Evolutionary conservation across 2,113 vertebrate genomes (phyloP), one percentile per base, ranked within the genome.

Genomic region (Ceuthmochares aereus): DNA sequence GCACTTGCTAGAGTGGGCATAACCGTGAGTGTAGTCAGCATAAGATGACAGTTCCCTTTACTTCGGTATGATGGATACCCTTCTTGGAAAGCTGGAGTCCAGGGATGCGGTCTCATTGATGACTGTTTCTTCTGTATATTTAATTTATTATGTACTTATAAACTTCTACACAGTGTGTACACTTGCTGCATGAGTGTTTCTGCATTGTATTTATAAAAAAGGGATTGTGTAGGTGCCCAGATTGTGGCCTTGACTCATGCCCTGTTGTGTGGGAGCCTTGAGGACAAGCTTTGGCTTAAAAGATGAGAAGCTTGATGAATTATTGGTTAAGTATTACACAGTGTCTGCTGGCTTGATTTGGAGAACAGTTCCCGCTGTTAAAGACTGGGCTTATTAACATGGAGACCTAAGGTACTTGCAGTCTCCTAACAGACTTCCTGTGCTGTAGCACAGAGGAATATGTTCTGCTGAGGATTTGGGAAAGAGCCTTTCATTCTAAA

Each of bases 271-370:
- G 90, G 70, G 89, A 81, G 97, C 74, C 87, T 54, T 81, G 79
- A 96, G 93, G 89, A 96, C 87, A 91, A 89, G 54, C 52, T 84
- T 94, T 97, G 97, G 94, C 95, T 88, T 96, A 36, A n/a, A 93
- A 91, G 63, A 78, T 64, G 73, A 95, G 94, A 92, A 95, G 73
- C 60, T 86, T 97, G 96, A 97, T 97, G 97, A 98, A 96, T 97
- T 97, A 97, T 96, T 85, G 96, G 93, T 96, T 97, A 96, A 93
- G 94, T 97, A 97, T 98, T 97, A 96, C 95, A 90, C 80, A 97
- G 96, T 1, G 96, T 98, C 96, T 98, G 93, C 97, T 97, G 96
- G 97, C 91, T 97, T 97, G 87, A 72, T 96, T 89, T 96, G 95
- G 49, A 90, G 96, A 92, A 96, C 86, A 47, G 70, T 77, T 92